Percentiles rank a stretch among this genome's conserved stretches.
Evolutionary conservation across 2,888 invertebrate species (phyloP).

Genomic region (Rhamphomyia laevipes): DNA sequence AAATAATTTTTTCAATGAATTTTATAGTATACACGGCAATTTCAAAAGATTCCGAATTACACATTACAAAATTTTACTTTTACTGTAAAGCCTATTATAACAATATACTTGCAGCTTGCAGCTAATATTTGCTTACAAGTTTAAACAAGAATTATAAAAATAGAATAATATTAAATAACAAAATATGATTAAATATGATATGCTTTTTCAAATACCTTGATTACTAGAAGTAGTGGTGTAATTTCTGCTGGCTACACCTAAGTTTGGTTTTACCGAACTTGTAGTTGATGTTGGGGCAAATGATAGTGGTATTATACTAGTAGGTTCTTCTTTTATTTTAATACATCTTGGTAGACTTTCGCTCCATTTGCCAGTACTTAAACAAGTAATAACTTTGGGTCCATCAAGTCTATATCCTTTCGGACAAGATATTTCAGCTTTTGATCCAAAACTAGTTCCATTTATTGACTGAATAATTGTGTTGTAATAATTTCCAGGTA

Average conservation of each 20-base stretch:
- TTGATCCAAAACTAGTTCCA: constrained; percentile 54
- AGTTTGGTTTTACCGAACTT: constrained; percentile 28
- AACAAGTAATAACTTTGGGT: constrained; percentile 52
- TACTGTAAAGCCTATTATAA: too few species aligned
- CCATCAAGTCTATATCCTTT: constrained; percentile 59
- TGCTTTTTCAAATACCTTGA: not conserved
- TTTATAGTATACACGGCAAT: too few species aligned
- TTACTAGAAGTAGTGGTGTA: not conserved
- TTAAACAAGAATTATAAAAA: too few species aligned
- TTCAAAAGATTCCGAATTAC: too few species aligned
- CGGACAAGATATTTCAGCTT: constrained; percentile 64
- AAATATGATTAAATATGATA: too few species aligned
- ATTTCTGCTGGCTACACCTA: not conserved
- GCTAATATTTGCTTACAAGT: too few species aligned
- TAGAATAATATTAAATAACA: too few species aligned
- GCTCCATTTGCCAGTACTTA: constrained; percentile 70
- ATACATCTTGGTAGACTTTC: constrained; percentile 63
- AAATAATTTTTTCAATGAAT: too few species aligned
- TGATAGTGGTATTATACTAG: constrained; percentile 22
- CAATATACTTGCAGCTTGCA: too few species aligned
- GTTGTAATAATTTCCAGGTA: constrained; percentile 44
- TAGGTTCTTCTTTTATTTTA: constrained; percentile 43
- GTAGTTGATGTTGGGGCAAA: constrained; percentile 24
- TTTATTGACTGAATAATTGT: constrained; percentile 50
- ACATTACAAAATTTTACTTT: too few species aligned